A percentile compares a stretch with the other conserved stretches of the same genome.
These are phyloP conservation scores for Drosophila bifasciata DNA, from an alignment of 1,140 invertebrate genomes.

Conservation along the genomic window DNA sequence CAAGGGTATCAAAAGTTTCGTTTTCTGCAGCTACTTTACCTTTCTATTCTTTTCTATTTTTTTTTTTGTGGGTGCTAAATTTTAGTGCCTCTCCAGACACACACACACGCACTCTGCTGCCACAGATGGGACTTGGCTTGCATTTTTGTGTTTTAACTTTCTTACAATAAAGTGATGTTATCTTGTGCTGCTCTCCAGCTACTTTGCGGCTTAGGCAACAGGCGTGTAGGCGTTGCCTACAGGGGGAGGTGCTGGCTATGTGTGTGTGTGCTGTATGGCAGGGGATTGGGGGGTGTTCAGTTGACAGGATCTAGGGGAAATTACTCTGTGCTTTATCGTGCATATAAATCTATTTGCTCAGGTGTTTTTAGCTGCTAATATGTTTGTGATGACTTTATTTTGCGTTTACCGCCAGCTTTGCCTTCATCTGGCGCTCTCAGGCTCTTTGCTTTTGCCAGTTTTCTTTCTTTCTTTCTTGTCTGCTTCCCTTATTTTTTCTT, in stretches of 20 bases:
- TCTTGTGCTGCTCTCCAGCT: conserved; percentile 69
- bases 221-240: conserved; percentile 39
- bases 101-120: conserved; percentile 17
- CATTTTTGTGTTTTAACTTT: conserved; percentile 82
- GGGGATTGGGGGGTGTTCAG: conserved; percentile 21
- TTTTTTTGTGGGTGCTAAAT: conserved; percentile 31
- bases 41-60: conserved; percentile 12
- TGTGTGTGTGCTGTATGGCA: conserved; percentile 20
- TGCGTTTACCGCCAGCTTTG: conserved; percentile 75
- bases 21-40: conserved; percentile 7
- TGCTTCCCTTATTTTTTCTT: conserved; percentile 1
- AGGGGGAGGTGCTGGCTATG: conserved; percentile 17
- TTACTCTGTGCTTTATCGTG: conserved; percentile 82
- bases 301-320: conserved; percentile 82
- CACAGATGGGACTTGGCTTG: conserved; percentile 57
- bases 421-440: conserved; percentile 36
- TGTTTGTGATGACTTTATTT: conserved; percentile 83
- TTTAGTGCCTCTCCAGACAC: conserved; percentile 33
- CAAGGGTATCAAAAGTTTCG: conserved; percentile 4
- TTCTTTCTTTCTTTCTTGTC: conserved; percentile 45
- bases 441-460: conserved; percentile 53
- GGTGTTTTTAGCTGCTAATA: conserved; percentile 83
- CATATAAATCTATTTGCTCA: conserved; percentile 83
- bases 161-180: conserved; percentile 83
- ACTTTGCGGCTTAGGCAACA: conserved; percentile 82